Conservation (phyloP, 1,140 invertebrate genomes). For the Brachionus koreanus region DNA sequence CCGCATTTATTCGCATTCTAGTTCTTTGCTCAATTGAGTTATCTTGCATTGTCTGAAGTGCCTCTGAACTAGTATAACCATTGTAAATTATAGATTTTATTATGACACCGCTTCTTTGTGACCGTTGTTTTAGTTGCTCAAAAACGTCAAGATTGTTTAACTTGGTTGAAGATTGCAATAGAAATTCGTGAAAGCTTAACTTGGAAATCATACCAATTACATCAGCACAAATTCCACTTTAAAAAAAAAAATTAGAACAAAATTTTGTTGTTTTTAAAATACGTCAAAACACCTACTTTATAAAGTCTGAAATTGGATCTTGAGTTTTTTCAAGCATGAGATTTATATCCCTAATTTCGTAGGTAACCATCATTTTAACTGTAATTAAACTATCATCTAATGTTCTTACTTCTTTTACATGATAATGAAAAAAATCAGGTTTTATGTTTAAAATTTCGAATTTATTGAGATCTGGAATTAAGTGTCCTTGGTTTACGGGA, state of each 20-base stretch:
- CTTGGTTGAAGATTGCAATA: constrained; percentile 47
- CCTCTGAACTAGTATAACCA: constrained; percentile 51
- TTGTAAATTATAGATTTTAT: constrained; percentile 52
- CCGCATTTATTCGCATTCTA: constrained; percentile 49
- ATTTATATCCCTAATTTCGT: constrained; percentile 52
- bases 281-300: constrained; percentile 50
- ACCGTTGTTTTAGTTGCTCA: constrained; percentile 49
- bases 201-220: constrained; percentile 54
- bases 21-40: constrained; percentile 52
- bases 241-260: constrained; percentile 45
- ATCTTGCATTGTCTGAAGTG: constrained; percentile 53
- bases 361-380: constrained; percentile 56
- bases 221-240: constrained; percentile 56
- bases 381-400: constrained; percentile 56
- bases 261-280: not conserved
- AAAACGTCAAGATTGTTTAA: constrained; percentile 50
- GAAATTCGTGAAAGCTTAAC: constrained; percentile 52
- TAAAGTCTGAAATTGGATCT: constrained; percentile 57
- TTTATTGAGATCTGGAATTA: constrained; percentile 50
- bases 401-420: constrained; percentile 55
- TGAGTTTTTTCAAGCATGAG: constrained; percentile 56
- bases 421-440: constrained; percentile 57
- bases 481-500: constrained; percentile 48
- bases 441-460: constrained; percentile 52
- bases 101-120: constrained; percentile 49